These are phyloP conservation scores for Pristionchus entomophagus DNA, from an alignment of 2,888 invertebrate species.

Conservation along the genomic window DNA sequence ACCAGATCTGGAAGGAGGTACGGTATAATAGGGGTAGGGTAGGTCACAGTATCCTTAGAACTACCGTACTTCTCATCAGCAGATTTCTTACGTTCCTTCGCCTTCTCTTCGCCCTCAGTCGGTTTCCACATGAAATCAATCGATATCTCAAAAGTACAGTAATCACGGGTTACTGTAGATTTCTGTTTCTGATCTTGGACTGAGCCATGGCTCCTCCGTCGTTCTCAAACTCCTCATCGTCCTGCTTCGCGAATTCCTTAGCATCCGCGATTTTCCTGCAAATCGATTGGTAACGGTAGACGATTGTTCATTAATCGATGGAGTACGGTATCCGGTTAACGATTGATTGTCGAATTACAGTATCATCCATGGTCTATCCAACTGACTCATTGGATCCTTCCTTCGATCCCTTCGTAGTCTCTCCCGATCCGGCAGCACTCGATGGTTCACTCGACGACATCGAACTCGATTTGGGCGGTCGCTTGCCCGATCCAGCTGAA, in stretches of 20 bases:
- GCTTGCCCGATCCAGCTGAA: not conserved
- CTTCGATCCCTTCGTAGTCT: not conserved
- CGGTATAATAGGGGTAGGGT: too few species aligned
- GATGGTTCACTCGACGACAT: not conserved
- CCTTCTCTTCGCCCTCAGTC: not conserved
- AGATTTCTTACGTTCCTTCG: not conserved
- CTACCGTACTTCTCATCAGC: not conserved
- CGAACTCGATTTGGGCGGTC: not conserved
- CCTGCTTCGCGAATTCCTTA: not conserved
- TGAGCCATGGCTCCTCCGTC: constrained; percentile 6
- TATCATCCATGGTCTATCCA: not conserved
- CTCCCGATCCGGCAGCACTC: not conserved
- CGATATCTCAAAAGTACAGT: not conserved
- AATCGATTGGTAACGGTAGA: not conserved
- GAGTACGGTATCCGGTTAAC: not conserved
- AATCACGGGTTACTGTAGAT: not conserved
- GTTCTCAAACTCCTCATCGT: constrained; percentile 31
- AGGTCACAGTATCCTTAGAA: not conserved
- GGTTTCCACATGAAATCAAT: not conserved
- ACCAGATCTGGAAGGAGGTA: not conserved
- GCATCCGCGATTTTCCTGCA: constrained; percentile 28
- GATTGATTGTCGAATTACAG: too few species aligned
- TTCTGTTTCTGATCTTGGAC: not conserved
- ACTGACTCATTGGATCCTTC: constrained; percentile 29
- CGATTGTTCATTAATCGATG: too few species aligned